Evolutionary conservation across 2,113 vertebrate species (phyloP), one percentile per base, ranked within the genome.

Genomic region (Camelus bactrianus): DNA sequence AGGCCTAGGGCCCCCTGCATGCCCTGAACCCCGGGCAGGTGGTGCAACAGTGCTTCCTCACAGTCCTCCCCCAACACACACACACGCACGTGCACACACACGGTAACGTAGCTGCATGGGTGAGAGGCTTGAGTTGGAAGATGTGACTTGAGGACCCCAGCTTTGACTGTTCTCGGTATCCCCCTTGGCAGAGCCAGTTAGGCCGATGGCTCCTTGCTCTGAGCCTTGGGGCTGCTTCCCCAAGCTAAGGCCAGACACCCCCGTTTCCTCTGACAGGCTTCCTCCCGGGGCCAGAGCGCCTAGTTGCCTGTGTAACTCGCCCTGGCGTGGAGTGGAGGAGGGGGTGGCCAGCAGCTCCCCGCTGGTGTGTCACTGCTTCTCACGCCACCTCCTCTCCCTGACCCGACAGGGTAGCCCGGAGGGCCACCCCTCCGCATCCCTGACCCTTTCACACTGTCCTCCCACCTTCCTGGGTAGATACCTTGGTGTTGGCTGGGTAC

Each of bases 1-100:
- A 90, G 95, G 97, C 85, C 79, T 92, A 8, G 91, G 92, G 92
- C 77, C 92, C 54, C 38, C 91, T 97, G 98, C 97, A 98, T 92
- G 96, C 97, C 89, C 97, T 86, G 84, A 90, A 75, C 73, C 89
- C 95, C 2, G 1, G 64, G 92, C 67, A 64, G 89, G 92, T 35
- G 95, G 87, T n/a, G 28, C 75, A 46, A 22, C 69, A 12, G 0
- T 26, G n/a, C 94, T 67, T 79, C 5, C 76, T 90, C 92, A 81
- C 60, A 75, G 79, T 54, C 73, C 48, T 82, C n/a, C 22, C 85
- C 42, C 35, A 3, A 28, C 10, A 13, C 46, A 28, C 13, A 35
- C 17, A 58, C 16, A n/a, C 15, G 54, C 42, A 35, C n/a, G 58
- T 4, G 70, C 73, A 79, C 56, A 83, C 26, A 73, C 3, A 60